phyloP scores from a whole-genome alignment of 2,113 vertebrate genomes.

The Aplodontia rufa region DNA sequence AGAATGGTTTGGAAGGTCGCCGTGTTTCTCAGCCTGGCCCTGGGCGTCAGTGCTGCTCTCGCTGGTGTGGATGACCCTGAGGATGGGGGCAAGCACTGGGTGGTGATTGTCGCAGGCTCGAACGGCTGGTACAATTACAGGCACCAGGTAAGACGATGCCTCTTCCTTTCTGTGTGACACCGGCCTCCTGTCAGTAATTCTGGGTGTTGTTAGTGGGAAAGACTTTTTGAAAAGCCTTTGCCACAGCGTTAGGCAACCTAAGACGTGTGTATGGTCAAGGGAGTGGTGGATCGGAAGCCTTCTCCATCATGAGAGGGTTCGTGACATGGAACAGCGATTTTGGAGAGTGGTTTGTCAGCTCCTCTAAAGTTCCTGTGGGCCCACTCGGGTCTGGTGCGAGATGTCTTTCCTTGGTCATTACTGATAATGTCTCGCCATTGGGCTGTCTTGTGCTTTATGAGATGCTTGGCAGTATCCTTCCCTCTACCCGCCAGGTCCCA shows the following conservation, averaged over 20 bases:
- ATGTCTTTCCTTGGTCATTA: neutral
- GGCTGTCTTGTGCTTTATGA: neutral
- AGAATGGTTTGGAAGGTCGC: slow-evolving; percentile 82
- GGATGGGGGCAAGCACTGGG: slow-evolving; percentile 93
- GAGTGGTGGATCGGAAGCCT: neutral
- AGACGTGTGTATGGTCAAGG: neutral
- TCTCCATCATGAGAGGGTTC: neutral
- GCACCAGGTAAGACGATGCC: slow-evolving; percentile 88
- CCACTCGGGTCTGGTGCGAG: neutral
- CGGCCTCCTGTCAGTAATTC: neutral
- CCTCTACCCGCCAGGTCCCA: neutral
- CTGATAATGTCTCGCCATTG: no score
- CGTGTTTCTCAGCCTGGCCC: slow-evolving; percentile 81
- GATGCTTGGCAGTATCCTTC: neutral
- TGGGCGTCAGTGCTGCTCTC: slow-evolving; percentile 76
- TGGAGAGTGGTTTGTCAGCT: neutral
- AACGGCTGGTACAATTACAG: slow-evolving; percentile 97
- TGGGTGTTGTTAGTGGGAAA: neutral
- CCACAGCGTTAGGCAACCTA: neutral
- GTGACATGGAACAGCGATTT: neutral
- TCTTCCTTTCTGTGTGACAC: neutral
- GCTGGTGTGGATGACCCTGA: slow-evolving; percentile 79
- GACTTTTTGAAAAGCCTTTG: neutral
- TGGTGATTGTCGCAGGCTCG: slow-evolving; percentile 95
- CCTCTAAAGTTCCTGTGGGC: neutral